These are phyloP conservation scores for Suricata suricatta DNA, from an alignment of 2,113 vertebrate genomes.

Conservation along the genomic window DNA sequence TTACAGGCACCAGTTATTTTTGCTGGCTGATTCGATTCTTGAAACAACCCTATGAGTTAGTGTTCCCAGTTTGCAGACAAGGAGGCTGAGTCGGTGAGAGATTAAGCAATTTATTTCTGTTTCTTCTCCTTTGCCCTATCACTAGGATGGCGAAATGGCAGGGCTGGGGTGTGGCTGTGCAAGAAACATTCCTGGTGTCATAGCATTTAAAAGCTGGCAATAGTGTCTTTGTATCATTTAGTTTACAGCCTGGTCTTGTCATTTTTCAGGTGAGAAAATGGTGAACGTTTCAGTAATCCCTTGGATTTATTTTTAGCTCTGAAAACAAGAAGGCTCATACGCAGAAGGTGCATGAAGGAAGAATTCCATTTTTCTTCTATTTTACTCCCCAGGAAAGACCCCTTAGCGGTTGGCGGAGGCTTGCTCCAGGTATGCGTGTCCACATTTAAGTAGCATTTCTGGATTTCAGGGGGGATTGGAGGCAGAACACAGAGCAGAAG, in stretches of 20 bases:
- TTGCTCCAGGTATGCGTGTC: not conserved
- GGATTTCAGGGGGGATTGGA: not conserved
- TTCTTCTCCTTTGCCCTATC: not conserved
- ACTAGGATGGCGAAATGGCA: not conserved
- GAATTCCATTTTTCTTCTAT: not conserved
- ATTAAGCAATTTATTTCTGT: not conserved
- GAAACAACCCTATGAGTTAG: not conserved
- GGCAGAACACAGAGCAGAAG: not conserved
- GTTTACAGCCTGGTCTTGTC: not conserved
- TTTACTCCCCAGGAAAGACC: not conserved
- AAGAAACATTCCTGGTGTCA: not conserved
- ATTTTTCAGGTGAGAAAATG: constrained; percentile 15
- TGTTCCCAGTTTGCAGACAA: too few species aligned
- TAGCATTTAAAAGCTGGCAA: not conserved
- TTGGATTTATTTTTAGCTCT: not conserved
- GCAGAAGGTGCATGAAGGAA: too few species aligned
- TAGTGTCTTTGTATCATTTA: not conserved
- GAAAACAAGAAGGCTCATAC: not conserved
- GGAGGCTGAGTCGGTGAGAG: not conserved
- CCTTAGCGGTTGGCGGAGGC: not conserved
- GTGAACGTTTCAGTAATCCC: not conserved
- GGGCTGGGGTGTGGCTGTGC: not conserved
- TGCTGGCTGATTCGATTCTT: not conserved
- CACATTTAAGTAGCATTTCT: not conserved
- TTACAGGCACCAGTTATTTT: not conserved